Evolutionary conservation across 1,140 invertebrate genomes (phyloP), one percentile per base, ranked within the genome.

Genomic region (Ceratina japonica): DNA sequence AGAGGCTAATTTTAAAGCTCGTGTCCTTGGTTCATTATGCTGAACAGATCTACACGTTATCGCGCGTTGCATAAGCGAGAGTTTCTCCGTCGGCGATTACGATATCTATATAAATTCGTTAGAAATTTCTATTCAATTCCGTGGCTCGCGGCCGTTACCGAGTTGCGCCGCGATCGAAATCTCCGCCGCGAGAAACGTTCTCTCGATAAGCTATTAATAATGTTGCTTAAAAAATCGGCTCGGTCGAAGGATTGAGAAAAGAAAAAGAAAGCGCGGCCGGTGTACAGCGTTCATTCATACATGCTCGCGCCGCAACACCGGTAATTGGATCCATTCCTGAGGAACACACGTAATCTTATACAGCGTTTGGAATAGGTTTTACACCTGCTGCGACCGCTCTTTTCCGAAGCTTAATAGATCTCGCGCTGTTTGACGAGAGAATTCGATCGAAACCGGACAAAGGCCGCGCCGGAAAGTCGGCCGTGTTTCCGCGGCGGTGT

Each of bases 291-390:
- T 13, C 31, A 31, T 78, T 72, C 69, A 72, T 56, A 56, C 37
- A 15, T 4, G 58, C 54, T 31, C 27, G 20, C 59, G 13, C 18
- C 15, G 27, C 37, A 49, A 20, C n/a, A n/a, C 24, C 16, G 49
- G 22, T 78, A 78, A 78, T 78, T 78, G 75, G 68, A 64, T 37
- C 22, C 59, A 56, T 78, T 78, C 51, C 75, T 44, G 18, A 44
- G 51, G 24, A 64, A 49, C 69, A 49, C 69, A 16, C 59, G 75
- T 31, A 71, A 71, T 77, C 27, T 54, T 13, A 1, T 2, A 3
- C 13, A 44, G n/a, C 3, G 20, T 70, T 37, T 22, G 13, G 56
- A 49, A 49, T 58, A 59, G 52, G 7, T 13, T 73, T 71, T 54
- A 20, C 75, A 52, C 66, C 66, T 63, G 66, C 44, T n/a, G 58